Conservation (phyloP, 64 coral and sea anemone species). For the Platygyra sinensis region DNA sequence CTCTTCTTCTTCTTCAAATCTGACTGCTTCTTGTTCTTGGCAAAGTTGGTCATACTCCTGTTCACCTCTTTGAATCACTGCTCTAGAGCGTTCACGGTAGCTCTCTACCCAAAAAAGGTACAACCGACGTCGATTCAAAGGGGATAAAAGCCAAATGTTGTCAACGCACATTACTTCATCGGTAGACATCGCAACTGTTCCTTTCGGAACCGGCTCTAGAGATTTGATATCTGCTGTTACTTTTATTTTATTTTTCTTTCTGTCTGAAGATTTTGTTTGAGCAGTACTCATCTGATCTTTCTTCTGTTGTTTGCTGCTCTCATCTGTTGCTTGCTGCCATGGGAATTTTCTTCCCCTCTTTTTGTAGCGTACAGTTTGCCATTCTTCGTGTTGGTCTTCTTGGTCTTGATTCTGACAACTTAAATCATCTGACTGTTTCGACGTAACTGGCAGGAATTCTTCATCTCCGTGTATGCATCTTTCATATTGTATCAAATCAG, state of each 20-base stretch:
- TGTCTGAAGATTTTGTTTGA: too few species aligned
- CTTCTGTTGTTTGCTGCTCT: not conserved
- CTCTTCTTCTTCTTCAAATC: constrained; percentile 36
- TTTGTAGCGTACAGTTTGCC: not conserved
- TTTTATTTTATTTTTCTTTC: not conserved
- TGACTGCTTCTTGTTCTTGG: not conserved
- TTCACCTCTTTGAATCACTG: constrained; percentile 14
- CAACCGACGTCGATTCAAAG: constrained; percentile 2
- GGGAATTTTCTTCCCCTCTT: not conserved
- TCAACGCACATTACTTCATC: not conserved
- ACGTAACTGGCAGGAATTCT: not conserved
- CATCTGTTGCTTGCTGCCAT: not conserved
- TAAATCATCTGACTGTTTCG: too few species aligned
- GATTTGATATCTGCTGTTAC: constrained; percentile 16
- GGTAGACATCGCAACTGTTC: not conserved
- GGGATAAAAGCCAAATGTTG: constrained; percentile 31
- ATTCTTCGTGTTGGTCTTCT: not conserved
- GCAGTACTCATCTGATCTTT: not conserved
- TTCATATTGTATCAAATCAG: not conserved
- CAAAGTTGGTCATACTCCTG: constrained; percentile 38
- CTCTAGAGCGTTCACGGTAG: constrained; percentile 9
- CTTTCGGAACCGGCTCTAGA: constrained; percentile 5
- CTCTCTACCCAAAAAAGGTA: constrained; percentile 44
- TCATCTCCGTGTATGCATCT: constrained; percentile 24
- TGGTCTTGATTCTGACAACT: not conserved